Evolutionary conservation across 2,888 invertebrate genomes (phyloP).

Genomic region (Heliconius cydno): DNA sequence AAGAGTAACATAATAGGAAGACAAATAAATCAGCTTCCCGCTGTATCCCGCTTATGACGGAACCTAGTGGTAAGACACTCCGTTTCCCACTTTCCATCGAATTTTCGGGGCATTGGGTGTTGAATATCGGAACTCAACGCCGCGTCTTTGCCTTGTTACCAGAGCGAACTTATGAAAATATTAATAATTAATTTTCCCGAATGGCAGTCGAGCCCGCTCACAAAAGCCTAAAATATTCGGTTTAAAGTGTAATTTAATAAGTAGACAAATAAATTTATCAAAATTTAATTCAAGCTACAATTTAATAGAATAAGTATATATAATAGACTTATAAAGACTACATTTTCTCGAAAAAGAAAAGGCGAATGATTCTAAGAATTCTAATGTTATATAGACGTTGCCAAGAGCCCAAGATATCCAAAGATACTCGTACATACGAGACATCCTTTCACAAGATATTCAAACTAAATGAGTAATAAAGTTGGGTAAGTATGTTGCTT

Average conservation of each 20-base stretch:
- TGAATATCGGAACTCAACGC: background rate
- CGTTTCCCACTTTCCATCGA: background rate
- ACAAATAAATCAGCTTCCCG: background rate
- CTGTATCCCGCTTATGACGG: background rate
- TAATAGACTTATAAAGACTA: no score
- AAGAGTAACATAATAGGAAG: background rate
- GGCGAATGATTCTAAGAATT: background rate
- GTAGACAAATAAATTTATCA: no score
- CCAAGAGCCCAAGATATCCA: background rate
- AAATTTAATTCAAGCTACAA: no score
- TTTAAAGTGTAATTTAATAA: no score
- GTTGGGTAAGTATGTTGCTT: slow-evolving; percentile 4
- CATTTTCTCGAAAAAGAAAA: background rate
- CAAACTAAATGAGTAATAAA: slow-evolving; percentile 8
- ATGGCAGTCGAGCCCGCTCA: no score
- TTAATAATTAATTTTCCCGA: no score
- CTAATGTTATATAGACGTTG: background rate
- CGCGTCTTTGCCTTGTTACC: no score
- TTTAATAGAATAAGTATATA: no score
- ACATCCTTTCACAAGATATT: slow-evolving; percentile 16
- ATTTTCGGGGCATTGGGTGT: background rate
- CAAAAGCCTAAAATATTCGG: no score
- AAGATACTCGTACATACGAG: background rate
- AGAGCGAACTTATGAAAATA: no score
- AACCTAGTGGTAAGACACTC: background rate